phyloP scores from a whole-genome alignment of 2,113 vertebrate genomes.

The Serranochromis macrocephalus region DNA sequence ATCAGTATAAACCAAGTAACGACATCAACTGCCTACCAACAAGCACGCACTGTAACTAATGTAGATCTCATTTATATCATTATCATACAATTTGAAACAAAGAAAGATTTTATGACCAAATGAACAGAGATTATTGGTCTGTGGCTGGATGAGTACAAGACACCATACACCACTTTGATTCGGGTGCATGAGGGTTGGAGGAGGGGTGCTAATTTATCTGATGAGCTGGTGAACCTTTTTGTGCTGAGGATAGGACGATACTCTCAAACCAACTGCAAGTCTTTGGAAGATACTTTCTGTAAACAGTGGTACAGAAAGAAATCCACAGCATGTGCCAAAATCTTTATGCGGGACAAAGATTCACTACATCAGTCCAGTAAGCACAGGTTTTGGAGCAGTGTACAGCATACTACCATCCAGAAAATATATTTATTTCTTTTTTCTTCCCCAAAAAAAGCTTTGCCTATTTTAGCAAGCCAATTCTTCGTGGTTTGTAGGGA shows the following conservation, averaged over 20 bases:
- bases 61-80: background rate
- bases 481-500: background rate
- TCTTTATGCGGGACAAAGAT: background rate
- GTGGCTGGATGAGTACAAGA: background rate
- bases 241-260: background rate
- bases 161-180: background rate
- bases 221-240: background rate
- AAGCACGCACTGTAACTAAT: background rate
- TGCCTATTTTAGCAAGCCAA: background rate
- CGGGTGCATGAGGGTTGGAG: background rate
- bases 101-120: background rate
- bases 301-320: background rate
- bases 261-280: background rate
- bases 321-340: background rate
- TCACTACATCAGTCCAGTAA: background rate
- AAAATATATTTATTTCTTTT: fast-evolving
- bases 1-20: background rate
- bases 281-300: background rate
- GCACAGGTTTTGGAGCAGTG: background rate
- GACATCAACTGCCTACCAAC: background rate
- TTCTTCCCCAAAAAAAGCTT: fast-evolving
- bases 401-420: background rate
- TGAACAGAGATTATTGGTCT: background rate
- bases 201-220: background rate
- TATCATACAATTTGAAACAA: background rate